Percentiles rank a stretch among this genome's conserved stretches.
Conservation (phyloP, 2,113 vertebrate species). For the Herpailurus yagouaroundi region DNA sequence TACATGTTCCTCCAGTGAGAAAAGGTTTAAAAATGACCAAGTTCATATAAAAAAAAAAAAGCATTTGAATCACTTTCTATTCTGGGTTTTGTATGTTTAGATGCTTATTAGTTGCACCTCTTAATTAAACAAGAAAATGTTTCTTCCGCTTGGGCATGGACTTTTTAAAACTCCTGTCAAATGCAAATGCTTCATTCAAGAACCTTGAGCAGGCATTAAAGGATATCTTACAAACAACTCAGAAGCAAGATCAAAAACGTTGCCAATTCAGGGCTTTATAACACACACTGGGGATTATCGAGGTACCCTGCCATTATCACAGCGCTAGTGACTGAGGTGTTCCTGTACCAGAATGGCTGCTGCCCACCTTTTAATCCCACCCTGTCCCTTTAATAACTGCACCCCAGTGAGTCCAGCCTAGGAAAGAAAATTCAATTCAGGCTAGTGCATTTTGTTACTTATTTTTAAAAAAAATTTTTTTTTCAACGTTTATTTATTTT, state of each 20-base stretch:
- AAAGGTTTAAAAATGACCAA: background rate
- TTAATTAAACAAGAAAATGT: background rate
- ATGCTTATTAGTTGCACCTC: background rate
- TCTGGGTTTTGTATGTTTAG: background rate
- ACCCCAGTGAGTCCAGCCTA: background rate
- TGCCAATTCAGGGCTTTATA: background rate
- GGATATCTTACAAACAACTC: slow-evolving; percentile 12
- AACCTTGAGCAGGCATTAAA: background rate
- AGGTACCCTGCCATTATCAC: background rate
- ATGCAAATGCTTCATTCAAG: background rate
- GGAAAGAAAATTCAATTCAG: background rate
- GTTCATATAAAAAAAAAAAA: background rate
- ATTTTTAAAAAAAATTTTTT: no score
- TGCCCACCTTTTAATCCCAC: background rate
- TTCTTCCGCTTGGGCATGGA: background rate
- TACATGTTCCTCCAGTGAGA: background rate
- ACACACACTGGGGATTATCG: background rate
- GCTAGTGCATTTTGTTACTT: background rate
- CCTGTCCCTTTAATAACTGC: fast-evolving
- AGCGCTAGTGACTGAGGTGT: fast-evolving
- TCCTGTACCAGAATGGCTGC: fast-evolving
- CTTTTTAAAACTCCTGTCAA: slow-evolving; percentile 11
- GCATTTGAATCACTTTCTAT: background rate
- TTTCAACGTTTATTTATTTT: no score
- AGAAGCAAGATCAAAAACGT: background rate